Percentiles rank a stretch among this genome's conserved stretches.
These are phyloP conservation scores for Malacosoma neustria DNA, from an alignment of 2,888 invertebrate species.

Conservation along the genomic window DNA sequence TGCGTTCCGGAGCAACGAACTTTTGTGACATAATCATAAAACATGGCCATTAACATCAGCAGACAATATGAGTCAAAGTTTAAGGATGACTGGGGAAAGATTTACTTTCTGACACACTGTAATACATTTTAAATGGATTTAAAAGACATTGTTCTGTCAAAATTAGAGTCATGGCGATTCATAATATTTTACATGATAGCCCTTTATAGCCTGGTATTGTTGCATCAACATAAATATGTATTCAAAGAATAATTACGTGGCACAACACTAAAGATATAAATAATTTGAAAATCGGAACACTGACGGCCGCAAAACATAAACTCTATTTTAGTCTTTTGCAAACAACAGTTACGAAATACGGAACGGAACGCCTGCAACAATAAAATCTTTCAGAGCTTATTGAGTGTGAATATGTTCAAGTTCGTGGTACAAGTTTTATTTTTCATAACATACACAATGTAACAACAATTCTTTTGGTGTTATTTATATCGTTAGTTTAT, in stretches of 20 bases:
- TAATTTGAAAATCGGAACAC: conserved; percentile 3
- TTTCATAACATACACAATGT: too few species aligned
- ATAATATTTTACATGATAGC: background rate
- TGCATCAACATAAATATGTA: background rate
- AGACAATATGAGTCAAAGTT: conserved; percentile 35
- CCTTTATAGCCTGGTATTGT: background rate
- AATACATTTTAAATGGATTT: conserved; percentile 2
- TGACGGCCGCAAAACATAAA: conserved; percentile 1
- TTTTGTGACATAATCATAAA: conserved; percentile 35
- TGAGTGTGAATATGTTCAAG: background rate
- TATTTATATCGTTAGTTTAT: too few species aligned
- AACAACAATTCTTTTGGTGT: too few species aligned
- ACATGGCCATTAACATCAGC: conserved; percentile 13
- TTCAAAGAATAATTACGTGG: background rate
- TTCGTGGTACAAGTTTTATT: too few species aligned
- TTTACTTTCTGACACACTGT: conserved; percentile 20
- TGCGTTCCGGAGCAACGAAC: conserved; percentile 61
- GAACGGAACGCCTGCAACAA: background rate
- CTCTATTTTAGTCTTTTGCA: background rate
- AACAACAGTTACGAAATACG: background rate
- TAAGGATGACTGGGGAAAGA: conserved; percentile 37
- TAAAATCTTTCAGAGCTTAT: background rate
- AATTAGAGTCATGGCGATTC: conserved; percentile 1
- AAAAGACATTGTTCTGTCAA: conserved; percentile 16
- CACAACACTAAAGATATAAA: background rate